Evolutionary conservation across 2,888 invertebrate species (phyloP).

Genomic region (Scaptomyza flava): DNA sequence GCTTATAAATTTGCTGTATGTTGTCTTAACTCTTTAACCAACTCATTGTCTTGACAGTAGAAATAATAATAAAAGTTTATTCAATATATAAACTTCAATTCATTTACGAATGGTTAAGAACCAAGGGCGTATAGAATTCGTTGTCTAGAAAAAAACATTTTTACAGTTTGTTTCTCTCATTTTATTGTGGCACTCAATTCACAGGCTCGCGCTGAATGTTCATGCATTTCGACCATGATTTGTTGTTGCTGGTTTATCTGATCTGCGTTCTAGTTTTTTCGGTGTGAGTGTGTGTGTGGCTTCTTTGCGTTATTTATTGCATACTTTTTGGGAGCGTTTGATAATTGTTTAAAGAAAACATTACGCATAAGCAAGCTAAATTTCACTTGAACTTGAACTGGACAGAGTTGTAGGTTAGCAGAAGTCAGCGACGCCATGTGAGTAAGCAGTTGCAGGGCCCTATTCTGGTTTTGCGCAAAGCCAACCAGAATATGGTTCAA

Average conservation of each 20-base stretch:
- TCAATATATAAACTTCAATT: no score
- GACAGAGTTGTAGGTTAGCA: constrained; percentile 31
- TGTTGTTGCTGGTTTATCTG: constrained; percentile 53
- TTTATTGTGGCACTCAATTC: constrained; percentile 64
- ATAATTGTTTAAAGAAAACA: constrained; percentile 79
- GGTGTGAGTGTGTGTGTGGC: constrained; percentile 12
- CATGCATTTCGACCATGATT: constrained; percentile 69
- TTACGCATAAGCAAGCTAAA: constrained; percentile 70
- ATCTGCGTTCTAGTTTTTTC: constrained; percentile 21
- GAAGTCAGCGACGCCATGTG: constrained; percentile 67
- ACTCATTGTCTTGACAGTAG: background rate
- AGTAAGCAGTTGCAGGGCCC: constrained; percentile 39
- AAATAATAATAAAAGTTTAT: no score
- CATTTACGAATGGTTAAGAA: no score
- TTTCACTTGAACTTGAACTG: constrained; percentile 23
- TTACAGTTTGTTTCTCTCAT: constrained; percentile 33
- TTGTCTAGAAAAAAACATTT: background rate
- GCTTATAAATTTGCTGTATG: background rate
- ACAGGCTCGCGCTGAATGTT: constrained; percentile 36
- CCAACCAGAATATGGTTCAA: constrained; percentile 30
- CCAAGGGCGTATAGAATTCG: constrained; percentile 48
- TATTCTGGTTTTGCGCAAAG: constrained; percentile 33
- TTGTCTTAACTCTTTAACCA: background rate
- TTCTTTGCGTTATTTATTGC: constrained; percentile 67
- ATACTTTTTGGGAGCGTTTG: constrained; percentile 70